A percentile compares a stretch with the other conserved stretches of the same genome.
Evolutionary conservation across 2,888 invertebrate species (phyloP).

Genomic region (Agrenia bidenticulata): DNA sequence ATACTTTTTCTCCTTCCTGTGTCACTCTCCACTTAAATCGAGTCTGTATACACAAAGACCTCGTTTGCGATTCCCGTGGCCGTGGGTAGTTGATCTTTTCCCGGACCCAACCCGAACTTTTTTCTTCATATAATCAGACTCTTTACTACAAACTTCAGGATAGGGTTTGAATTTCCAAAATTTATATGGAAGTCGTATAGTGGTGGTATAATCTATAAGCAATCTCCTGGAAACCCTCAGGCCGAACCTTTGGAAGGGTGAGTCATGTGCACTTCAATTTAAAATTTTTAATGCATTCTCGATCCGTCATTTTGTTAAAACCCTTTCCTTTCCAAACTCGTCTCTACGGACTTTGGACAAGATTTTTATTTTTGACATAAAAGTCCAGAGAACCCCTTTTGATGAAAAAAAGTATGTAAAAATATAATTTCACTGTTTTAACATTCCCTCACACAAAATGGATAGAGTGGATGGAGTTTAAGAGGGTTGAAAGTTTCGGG

Average conservation of each 20-base stretch:
- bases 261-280: conserved; percentile 8
- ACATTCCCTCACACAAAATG: too few species aligned
- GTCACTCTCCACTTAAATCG: not conserved
- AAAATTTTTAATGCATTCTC: conserved; percentile 7
- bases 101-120: conserved; percentile 1
- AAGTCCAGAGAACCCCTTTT: too few species aligned
- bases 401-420: too few species aligned
- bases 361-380: too few species aligned
- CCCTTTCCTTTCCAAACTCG: too few species aligned
- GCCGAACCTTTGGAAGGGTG: not conserved
- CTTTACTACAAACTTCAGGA: not conserved
- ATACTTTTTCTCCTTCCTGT: conserved; percentile 4
- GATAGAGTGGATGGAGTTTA: too few species aligned
- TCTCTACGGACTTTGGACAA: too few species aligned
- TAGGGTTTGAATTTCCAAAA: not conserved
- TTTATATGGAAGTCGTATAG: not conserved
- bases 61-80: not conserved
- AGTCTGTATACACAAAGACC: too few species aligned
- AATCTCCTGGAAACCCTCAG: conserved; percentile 6
- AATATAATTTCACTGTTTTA: too few species aligned
- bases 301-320: not conserved
- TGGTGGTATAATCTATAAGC: not conserved
- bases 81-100: conserved; percentile 4
- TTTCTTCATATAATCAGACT: not conserved
- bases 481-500: too few species aligned